Base-by-base conservation (phyloP, 2,797 vertebrate species). In the Mus minutoides region DNA sequence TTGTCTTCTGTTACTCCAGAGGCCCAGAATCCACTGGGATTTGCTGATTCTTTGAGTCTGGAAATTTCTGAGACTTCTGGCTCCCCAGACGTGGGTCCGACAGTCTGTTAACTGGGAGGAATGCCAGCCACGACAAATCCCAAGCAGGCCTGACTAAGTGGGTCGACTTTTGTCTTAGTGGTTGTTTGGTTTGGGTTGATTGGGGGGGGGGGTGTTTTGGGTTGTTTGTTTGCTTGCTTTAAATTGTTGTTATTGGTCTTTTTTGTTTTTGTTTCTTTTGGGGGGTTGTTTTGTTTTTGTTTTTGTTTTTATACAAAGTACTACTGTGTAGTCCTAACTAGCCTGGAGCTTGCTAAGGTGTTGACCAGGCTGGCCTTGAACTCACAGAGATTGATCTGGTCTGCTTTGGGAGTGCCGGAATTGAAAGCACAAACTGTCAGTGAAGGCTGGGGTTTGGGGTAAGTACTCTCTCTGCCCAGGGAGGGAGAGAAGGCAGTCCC, bases 21-120 rank as follows among this genome's bases (percentile, higher is more conserved):
- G 88, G 10, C 56, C 19, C 43, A 52, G 71, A 73, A 88, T 31
- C 10, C 64, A 78, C 46, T 16, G 75, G 75, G 37, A 64, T 62
- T 92, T 60, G 13, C 77, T 90, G 52, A 34, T 85, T 94, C 82
- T 64, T 78, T 77, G 69, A 85, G 87, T 95, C 84, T 89, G 54
- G 77, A 84, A 92, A 78, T 73, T 92, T 92, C 85, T 56, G 40
- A 77, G 58, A 86, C 26, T 64, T 80, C 37, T 86, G 49, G 69
- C 29, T 96, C 92, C 62, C n/a, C 73, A 40, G 79, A 86, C 60
- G 46, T 49, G 60, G 40, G 58, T 60, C 40, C 67, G n/a, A 73
- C 9, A 69, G 77, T n/a, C 88, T 71, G 11, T 92, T 62, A 46
- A 43, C 80, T 67, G 60, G 89, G 24, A 37, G 21, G 91, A 96